Evolutionary conservation across 2,113 vertebrate species (phyloP).

Genomic region (Rhynchomys soricoides): DNA sequence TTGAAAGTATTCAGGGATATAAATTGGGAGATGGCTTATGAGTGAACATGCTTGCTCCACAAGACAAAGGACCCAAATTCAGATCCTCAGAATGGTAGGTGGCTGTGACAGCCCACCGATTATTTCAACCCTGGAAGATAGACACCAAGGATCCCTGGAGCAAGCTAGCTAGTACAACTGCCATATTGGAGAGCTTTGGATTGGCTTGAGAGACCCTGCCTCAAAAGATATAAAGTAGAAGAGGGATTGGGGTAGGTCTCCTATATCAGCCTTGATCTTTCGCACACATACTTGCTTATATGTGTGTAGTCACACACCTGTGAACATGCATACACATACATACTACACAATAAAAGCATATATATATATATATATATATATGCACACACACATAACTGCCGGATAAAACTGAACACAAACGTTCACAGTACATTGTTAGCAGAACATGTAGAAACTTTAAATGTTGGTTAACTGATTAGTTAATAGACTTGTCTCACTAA

Average conservation of each 20-base stretch:
- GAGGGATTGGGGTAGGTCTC: background rate
- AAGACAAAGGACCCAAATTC: background rate
- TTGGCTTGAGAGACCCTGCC: background rate
- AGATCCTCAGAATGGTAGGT: background rate
- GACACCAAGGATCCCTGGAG: background rate
- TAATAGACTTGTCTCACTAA: accelerated
- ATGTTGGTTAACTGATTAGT: accelerated
- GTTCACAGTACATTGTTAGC: accelerated
- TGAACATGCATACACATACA: background rate
- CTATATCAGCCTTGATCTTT: background rate
- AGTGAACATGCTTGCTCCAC: background rate
- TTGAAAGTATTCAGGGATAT: background rate
- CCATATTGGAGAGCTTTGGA: background rate
- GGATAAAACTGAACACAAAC: accelerated
- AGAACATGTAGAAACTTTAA: background rate
- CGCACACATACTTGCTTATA: background rate
- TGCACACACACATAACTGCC: too few species aligned
- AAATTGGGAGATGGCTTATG: background rate
- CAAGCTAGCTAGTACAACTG: background rate
- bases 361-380: background rate
- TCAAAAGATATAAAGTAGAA: background rate
- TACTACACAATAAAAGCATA: background rate
- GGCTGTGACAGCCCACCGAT: background rate
- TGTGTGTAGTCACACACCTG: background rate
- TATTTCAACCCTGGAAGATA: background rate